Conservation (phyloP, 1,140 invertebrate genomes). For the Lasioglossum albipes region DNA sequence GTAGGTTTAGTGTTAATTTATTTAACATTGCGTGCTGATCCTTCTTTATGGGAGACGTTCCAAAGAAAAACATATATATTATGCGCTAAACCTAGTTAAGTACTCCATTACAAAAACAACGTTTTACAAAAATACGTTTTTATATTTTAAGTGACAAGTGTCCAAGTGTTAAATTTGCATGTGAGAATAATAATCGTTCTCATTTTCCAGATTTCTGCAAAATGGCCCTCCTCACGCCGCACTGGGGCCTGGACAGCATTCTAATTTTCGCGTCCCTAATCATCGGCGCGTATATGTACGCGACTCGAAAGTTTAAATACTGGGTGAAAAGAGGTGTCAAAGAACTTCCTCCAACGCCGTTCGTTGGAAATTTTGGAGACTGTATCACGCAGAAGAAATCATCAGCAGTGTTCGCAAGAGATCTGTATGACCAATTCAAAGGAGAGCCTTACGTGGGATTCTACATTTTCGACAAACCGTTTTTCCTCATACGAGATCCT, state of each 20-base stretch:
- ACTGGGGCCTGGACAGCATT: slow-evolving; percentile 49
- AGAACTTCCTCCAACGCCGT: slow-evolving; percentile 63
- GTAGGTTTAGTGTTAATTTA: no score
- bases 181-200: background rate
- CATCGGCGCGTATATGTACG: slow-evolving; percentile 62
- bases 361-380: slow-evolving; percentile 70
- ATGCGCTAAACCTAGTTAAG: no score
- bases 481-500: slow-evolving; percentile 76
- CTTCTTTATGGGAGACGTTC: no score
- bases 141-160: no score
- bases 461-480: slow-evolving; percentile 72
- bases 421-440: slow-evolving; percentile 52
- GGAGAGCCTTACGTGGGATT: slow-evolving; percentile 67
- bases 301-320: slow-evolving; percentile 74
- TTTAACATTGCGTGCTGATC: no score
- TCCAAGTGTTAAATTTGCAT: no score
- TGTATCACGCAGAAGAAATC: slow-evolving; percentile 45
- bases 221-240: slow-evolving; percentile 53
- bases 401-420: slow-evolving; percentile 26
- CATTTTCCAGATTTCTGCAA: background rate
- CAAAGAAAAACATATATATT: no score
- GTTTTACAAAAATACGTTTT: no score
- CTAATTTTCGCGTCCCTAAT: slow-evolving; percentile 9
- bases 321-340: slow-evolving; percentile 71
- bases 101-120: no score